These are phyloP conservation scores for Polymixis lichenea DNA, from an alignment of 2,888 invertebrate genomes.

Conservation along the genomic window DNA sequence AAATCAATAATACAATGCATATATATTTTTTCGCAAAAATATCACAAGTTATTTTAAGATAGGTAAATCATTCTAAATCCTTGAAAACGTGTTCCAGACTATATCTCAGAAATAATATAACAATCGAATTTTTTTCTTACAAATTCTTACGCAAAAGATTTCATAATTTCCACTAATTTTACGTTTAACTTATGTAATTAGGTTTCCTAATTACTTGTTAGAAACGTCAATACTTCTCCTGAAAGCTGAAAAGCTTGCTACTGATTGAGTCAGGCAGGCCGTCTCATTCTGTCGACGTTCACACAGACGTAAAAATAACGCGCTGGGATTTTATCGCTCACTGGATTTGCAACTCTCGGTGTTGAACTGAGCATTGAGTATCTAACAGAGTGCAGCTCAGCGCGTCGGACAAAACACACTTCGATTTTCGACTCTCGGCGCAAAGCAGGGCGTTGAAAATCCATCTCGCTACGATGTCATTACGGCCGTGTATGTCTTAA, in stretches of 20 bases:
- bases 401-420: too few species aligned
- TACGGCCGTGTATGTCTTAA: too few species aligned
- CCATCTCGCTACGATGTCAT: too few species aligned
- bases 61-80: neutral
- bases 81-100: neutral
- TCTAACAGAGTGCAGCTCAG: too few species aligned
- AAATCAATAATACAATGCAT: neutral
- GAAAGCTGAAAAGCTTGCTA: neutral
- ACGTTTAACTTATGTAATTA: neutral
- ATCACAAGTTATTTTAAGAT: neutral
- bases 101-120: neutral
- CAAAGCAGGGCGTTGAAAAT: too few species aligned
- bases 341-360: too few species aligned
- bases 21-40: neutral
- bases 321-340: too few species aligned
- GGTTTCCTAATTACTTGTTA: neutral
- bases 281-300: neutral
- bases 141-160: neutral
- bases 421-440: too few species aligned
- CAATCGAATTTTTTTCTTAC: neutral
- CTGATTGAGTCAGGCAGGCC: neutral
- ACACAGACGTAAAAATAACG: too few species aligned
- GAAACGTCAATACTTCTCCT: neutral
- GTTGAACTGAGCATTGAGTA: too few species aligned
- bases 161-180: neutral